phyloP scores from a whole-genome alignment of 53 echinoderm and acorn worm genomes.

The Patiria pectinifera region DNA sequence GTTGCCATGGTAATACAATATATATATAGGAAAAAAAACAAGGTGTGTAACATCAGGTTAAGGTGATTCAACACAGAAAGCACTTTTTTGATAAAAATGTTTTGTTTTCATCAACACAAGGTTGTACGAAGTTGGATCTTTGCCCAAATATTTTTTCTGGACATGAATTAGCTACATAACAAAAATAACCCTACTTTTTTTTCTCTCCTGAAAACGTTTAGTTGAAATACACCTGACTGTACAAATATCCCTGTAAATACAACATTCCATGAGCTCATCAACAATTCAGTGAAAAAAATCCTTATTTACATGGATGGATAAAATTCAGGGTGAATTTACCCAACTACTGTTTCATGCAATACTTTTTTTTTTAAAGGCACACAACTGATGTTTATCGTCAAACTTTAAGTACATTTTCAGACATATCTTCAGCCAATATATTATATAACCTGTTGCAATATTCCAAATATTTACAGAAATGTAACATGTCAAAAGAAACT shows the following conservation, averaged over 20 bases:
- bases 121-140: neutral
- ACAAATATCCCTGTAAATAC: neutral
- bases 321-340: neutral
- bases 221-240: neutral
- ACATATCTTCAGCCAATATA: slow-evolving; percentile 19
- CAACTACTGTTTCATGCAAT: slow-evolving; percentile 12
- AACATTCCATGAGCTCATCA: neutral
- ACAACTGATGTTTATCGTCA: slow-evolving; percentile 8
- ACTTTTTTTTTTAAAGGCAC: slow-evolving; percentile 15
- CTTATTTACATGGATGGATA: slow-evolving; percentile 30
- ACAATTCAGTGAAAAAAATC: neutral
- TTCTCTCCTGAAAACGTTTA: neutral
- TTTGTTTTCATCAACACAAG: neutral
- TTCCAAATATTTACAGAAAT: slow-evolving; percentile 27
- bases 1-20: slow-evolving; percentile 10
- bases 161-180: neutral
- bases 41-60: neutral
- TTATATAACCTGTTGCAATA: slow-evolving; percentile 7
- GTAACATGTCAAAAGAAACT: too few relatives aligned
- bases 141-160: neutral
- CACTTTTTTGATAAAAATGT: neutral
- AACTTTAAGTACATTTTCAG: slow-evolving; percentile 23
- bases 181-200: neutral
- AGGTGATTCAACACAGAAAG: neutral
- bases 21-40: neutral